Conservation (phyloP, 2,888 invertebrate species). For the Panopea generosa region DNA sequence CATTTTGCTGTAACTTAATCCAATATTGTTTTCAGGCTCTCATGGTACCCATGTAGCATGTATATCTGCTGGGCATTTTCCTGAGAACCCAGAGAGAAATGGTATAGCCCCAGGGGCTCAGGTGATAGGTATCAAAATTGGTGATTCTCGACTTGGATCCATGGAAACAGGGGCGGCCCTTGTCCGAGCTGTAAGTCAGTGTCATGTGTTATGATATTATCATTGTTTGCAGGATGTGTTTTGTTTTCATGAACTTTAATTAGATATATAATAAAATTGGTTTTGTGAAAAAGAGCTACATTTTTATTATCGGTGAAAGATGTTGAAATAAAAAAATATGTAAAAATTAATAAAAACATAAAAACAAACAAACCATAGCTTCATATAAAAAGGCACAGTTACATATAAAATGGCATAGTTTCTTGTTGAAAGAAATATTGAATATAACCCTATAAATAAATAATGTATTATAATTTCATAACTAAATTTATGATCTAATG, state of each 20-base stretch:
- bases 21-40: slow-evolving; percentile 91
- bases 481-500: too few species aligned
- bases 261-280: too few species aligned
- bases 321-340: too few species aligned
- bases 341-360: too few species aligned
- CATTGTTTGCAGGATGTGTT: background rate
- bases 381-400: too few species aligned
- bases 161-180: slow-evolving; percentile 99
- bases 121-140: slow-evolving; percentile 95
- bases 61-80: slow-evolving; percentile 96
- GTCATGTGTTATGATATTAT: too few species aligned
- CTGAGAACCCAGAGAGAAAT: slow-evolving; percentile 93
- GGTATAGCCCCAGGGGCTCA: slow-evolving; percentile 99
- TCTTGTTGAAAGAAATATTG: too few species aligned
- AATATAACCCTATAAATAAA: too few species aligned
- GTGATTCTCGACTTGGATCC: slow-evolving; percentile 95
- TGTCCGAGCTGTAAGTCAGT: slow-evolving; percentile 92
- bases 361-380: too few species aligned
- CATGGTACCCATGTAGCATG: slow-evolving; percentile 99
- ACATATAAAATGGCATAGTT: too few species aligned
- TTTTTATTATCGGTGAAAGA: background rate
- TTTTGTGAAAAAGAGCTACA: background rate
- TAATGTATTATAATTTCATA: too few species aligned
- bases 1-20: too few species aligned
- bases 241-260: background rate